phyloP scores from a whole-genome alignment of 2,113 vertebrate genomes.

The Salvator merianae region DNA sequence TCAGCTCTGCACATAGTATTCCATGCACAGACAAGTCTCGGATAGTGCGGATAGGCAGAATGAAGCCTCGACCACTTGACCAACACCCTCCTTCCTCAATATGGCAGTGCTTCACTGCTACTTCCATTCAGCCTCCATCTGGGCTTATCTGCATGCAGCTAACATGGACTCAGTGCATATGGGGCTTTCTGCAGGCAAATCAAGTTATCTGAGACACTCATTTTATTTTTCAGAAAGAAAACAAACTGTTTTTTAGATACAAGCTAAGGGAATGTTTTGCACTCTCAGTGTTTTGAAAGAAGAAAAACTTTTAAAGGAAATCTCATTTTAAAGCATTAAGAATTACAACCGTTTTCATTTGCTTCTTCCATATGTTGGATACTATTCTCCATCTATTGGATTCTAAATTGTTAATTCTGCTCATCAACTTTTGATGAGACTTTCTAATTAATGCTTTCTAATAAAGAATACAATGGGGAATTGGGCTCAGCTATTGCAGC shows the following conservation, averaged over 20 bases:
- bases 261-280: constrained; percentile 16
- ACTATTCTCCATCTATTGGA: not conserved
- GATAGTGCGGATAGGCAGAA: no score
- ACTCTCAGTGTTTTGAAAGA: constrained; percentile 6
- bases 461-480: not conserved
- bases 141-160: not conserved
- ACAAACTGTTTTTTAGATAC: constrained; percentile 1
- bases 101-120: no score
- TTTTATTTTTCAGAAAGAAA: constrained; percentile 40
- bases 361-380: constrained; percentile 28
- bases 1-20: no score
- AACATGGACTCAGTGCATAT: no score
- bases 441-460: not conserved
- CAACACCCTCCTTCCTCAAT: no score
- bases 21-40: no score
- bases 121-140: no score
- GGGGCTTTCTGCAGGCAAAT: not conserved
- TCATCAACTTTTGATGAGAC: not conserved
- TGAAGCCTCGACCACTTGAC: no score
- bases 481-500: no score
- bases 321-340: constrained; percentile 27
- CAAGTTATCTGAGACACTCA: constrained; percentile 5
- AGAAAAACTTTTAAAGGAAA: not conserved
- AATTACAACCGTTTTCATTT: constrained; percentile 40
- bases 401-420: not conserved